Base-by-base conservation (phyloP, 23 tunicate genomes). In the Styela clava region DNA sequence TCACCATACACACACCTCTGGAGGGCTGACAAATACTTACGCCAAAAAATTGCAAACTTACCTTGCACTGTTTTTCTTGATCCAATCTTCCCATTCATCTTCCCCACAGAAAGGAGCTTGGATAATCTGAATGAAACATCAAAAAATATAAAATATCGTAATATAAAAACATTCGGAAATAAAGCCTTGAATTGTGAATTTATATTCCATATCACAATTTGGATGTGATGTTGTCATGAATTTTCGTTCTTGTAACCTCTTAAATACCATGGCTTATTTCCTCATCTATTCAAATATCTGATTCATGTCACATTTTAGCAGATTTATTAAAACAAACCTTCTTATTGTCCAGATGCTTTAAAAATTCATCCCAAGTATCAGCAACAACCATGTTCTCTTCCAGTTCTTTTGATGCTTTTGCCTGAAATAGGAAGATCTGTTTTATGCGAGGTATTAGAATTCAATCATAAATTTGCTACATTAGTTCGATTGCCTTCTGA, bases 11-110 rank as follows among this genome's bases (percentile, higher is more conserved):
- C n/a, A n/a, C n/a, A n/a, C n/a, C n/a, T n/a, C n/a, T n/a, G n/a
- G n/a, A n/a, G n/a, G n/a, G n/a, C n/a, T n/a, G n/a, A n/a, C n/a
- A n/a, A n/a, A n/a, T n/a, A n/a, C n/a, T n/a, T n/a, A n/a, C n/a
- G n/a, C n/a, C n/a, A n/a, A n/a, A n/a, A n/a, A n/a, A n/a, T n/a
- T n/a, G n/a, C n/a, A n/a, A n/a, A n/a, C n/a, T 33, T 67, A 93
- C 98, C 98, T 84, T 33, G 98, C 98, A 69, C 98, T 93, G 78
- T 85, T 93, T 63, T 88, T 89, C 84, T 94, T 94, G 32, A 94
- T 94, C 81, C 84, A 76, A n/a, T 88, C 98, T 71, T 94, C 98
- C 32, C 85, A 83, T 20, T 81, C 81, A 0, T 76, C 73, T n/a
- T 71, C 83, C 67, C 74, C 70, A 83, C 98, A 94, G 67, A 85